Percentiles rank a stretch among this genome's conserved stretches.
Evolutionary conservation across 2,797 vertebrate genomes (phyloP).

Genomic region (Pelodytes ibericus): DNA sequence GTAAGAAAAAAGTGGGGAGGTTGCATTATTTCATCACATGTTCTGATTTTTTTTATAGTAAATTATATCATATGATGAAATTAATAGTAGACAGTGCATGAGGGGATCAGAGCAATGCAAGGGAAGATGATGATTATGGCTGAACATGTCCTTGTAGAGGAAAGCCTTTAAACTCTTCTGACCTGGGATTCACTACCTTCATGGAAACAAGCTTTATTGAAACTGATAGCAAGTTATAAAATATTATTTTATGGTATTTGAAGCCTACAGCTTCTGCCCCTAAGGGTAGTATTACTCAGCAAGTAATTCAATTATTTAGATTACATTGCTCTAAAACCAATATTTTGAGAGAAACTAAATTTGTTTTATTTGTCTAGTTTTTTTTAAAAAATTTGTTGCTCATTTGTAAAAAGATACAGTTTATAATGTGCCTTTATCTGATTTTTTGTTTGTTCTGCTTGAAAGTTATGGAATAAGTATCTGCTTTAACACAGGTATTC

Average conservation of each 20-base stretch:
- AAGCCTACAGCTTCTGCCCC: neutral
- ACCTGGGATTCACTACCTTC: neutral
- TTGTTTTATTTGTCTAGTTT: too few relatives aligned
- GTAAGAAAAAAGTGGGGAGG: too few relatives aligned
- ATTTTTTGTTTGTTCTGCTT: too few relatives aligned
- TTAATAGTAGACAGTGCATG: neutral
- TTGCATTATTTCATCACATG: too few relatives aligned
- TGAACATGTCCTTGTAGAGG: neutral
- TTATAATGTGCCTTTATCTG: too few relatives aligned
- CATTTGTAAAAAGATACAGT: too few relatives aligned
- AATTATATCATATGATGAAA: too few relatives aligned
- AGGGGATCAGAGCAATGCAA: too few relatives aligned
- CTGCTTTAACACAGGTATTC: too few relatives aligned
- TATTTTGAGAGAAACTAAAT: neutral
- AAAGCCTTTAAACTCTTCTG: neutral
- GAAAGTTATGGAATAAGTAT: too few relatives aligned
- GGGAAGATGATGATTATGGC: neutral
- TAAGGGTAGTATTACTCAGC: conserved; percentile 8
- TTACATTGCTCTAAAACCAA: conserved; percentile 17
- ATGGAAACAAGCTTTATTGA: neutral
- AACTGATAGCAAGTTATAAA: conserved; percentile 5
- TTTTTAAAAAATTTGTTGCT: too few relatives aligned
- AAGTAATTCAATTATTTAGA: conserved; percentile 8
- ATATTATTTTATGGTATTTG: neutral
- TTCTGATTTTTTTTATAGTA: too few relatives aligned